phyloP scores from a whole-genome alignment of 2,797 vertebrate genomes.

The Carduelis carduelis region DNA sequence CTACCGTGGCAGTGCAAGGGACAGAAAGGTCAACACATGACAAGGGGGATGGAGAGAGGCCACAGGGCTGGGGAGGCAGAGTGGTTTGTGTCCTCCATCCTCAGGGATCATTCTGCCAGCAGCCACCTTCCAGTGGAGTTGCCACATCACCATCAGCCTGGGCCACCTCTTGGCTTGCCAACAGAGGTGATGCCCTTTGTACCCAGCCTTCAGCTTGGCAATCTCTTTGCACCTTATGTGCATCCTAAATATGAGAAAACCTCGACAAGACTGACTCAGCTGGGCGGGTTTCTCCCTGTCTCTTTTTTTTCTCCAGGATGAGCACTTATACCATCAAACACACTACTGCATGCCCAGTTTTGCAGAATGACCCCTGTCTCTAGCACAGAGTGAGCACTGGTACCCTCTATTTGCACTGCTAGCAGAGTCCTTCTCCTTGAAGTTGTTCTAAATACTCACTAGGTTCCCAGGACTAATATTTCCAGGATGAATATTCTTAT shows the following conservation, averaged over 20 bases:
- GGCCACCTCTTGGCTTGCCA: not conserved
- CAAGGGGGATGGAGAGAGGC: not conserved
- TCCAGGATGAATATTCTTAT: not conserved
- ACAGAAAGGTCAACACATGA: not conserved
- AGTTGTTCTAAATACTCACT: not conserved
- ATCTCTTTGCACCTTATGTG: not conserved
- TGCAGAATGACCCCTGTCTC: not conserved
- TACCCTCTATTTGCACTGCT: not conserved
- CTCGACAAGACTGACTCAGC: not conserved
- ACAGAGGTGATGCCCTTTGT: rapidly evolving
- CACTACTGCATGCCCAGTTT: rapidly evolving
- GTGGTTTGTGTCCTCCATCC: not conserved
- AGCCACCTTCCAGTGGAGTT: not conserved
- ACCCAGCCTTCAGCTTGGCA: not conserved
- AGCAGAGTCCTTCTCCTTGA: not conserved
- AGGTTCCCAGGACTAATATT: not conserved
- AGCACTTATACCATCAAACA: not conserved
- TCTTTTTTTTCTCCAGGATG: not conserved
- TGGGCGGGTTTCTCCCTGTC: not conserved
- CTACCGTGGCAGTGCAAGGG: not conserved
- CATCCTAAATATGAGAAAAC: not conserved
- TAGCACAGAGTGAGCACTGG: rapidly evolving
- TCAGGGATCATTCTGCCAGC: not conserved
- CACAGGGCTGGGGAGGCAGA: not conserved
- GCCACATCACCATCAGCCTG: not conserved